Evolutionary conservation across 2,888 invertebrate genomes (phyloP).

Genomic region (Xylocampa areola): DNA sequence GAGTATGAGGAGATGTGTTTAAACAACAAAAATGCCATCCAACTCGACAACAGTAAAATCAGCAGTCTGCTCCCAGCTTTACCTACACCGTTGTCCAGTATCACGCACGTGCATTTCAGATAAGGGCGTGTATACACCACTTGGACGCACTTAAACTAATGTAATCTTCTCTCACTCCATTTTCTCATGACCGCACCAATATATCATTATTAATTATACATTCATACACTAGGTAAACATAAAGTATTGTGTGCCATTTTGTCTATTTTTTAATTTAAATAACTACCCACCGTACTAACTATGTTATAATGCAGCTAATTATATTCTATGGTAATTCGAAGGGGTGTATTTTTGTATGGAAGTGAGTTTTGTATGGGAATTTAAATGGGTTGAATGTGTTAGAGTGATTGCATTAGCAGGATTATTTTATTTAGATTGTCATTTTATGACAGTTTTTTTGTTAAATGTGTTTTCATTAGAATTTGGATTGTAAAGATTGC

Average conservation of each 20-base stretch:
- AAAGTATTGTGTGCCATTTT: constrained; percentile 76
- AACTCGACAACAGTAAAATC: no score
- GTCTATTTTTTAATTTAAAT: constrained; percentile 75
- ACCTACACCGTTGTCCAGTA: constrained; percentile 1
- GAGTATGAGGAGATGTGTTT: no score
- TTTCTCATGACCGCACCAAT: constrained; percentile 85
- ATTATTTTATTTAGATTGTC: constrained; percentile 69
- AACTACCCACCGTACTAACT: constrained; percentile 84
- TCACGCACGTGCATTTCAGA: constrained; percentile 18
- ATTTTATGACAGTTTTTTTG: constrained; percentile 63
- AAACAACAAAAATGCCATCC: no score
- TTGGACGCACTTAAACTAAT: constrained; percentile 31
- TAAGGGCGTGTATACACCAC: constrained; percentile 32
- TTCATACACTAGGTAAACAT: constrained; percentile 87
- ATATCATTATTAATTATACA: constrained; percentile 88
- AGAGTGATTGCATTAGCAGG: constrained; percentile 75
- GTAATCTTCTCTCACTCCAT: constrained; percentile 72
- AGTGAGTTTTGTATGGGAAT: constrained; percentile 76
- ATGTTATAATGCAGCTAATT: constrained; percentile 85
- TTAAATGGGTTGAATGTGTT: constrained; percentile 75
- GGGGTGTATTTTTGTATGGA: constrained; percentile 73
- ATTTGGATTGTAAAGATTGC: constrained; percentile 22
- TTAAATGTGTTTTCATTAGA: constrained; percentile 16
- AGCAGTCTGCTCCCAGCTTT: no score
- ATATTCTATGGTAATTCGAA: constrained; percentile 86